Evolutionary conservation across 2,797 vertebrate genomes (phyloP).

Genomic region (Cephalopachus bancanus): DNA sequence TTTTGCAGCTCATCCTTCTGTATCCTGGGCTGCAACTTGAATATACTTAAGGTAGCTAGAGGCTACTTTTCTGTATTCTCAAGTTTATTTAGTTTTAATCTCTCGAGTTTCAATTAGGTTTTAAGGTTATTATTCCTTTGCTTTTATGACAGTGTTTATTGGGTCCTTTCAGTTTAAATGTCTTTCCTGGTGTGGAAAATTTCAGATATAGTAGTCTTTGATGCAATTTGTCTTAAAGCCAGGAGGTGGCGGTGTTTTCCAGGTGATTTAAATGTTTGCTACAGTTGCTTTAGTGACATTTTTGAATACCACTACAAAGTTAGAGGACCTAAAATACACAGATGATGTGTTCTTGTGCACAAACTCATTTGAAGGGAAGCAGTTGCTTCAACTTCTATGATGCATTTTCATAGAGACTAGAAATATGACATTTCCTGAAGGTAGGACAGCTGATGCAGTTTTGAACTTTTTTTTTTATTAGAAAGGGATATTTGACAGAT

Average conservation of each 20-base stretch:
- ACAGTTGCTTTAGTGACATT: neutral
- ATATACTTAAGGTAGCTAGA: neutral
- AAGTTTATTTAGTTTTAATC: conserved; percentile 16
- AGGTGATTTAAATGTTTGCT: neutral
- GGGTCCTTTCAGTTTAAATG: conserved; percentile 37
- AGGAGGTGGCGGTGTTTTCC: conserved; percentile 79
- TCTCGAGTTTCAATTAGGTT: neutral
- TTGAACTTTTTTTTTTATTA: conserved; percentile 40
- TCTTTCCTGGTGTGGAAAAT: conserved; percentile 23
- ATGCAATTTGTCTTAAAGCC: conserved; percentile 65
- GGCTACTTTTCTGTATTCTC: neutral
- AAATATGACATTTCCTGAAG: conserved; percentile 19
- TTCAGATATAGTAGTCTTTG: neutral
- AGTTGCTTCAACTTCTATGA: neutral
- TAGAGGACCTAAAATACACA: neutral
- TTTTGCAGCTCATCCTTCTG: neutral
- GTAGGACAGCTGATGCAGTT: neutral
- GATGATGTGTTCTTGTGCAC: neutral
- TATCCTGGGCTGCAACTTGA: neutral
- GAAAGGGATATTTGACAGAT: conserved; percentile 22
- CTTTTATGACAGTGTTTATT: conserved; percentile 8
- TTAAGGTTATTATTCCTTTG: conserved; percentile 55
- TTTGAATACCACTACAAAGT: neutral
- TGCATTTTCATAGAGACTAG: conserved; percentile 5
- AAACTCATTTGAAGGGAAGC: neutral